Evolutionary conservation across 1,140 invertebrate genomes (phyloP).

Genomic region (Delia radicum): DNA sequence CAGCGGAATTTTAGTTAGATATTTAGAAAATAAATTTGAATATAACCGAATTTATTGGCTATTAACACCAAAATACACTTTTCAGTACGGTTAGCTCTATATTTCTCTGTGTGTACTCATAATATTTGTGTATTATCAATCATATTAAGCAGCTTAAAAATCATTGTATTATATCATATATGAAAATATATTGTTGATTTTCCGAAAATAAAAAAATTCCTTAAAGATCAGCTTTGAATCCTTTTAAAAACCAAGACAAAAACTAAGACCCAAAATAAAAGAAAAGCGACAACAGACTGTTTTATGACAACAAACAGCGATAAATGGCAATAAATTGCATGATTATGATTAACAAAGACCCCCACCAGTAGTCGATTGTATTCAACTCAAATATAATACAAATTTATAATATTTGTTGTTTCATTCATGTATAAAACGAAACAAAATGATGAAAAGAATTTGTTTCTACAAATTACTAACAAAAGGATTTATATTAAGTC

Average conservation of each 20-base stretch:
- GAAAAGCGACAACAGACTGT: background rate
- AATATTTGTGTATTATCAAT: constrained; percentile 23
- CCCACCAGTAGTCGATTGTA: no score
- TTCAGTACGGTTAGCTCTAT: no score
- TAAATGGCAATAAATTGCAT: constrained; percentile 23
- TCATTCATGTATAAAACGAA: no score
- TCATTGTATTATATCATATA: background rate
- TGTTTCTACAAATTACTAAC: constrained; percentile 6
- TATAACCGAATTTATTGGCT: no score
- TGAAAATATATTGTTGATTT: background rate
- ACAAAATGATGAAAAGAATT: no score
- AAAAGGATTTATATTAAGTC: constrained; percentile 1
- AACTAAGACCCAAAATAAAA: background rate
- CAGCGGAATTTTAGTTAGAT: no score
- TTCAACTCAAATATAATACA: no score
- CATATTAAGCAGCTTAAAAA: constrained; percentile 15
- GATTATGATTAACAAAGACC: constrained; percentile 3
- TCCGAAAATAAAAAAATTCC: background rate
- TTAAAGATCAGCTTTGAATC: background rate
- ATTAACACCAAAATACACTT: background rate
- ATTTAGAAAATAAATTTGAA: no score
- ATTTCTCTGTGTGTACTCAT: no score
- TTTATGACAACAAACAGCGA: constrained; percentile 15
- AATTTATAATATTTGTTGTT: no score
- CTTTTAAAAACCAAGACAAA: background rate